Evolutionary conservation across 2,113 vertebrate species (phyloP).

Genomic region (Leptodactylus fuscus): DNA sequence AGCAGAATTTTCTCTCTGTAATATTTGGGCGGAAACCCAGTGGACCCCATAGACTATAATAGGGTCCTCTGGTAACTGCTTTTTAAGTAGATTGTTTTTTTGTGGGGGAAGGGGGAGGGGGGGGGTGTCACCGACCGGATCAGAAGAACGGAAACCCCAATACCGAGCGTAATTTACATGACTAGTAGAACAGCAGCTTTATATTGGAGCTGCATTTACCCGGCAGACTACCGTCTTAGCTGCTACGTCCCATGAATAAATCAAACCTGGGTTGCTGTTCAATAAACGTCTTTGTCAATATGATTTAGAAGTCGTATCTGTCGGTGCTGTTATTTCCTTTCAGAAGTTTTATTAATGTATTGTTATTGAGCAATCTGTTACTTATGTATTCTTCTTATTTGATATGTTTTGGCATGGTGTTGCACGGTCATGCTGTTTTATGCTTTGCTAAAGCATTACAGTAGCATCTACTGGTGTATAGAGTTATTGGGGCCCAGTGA

Average conservation of each 20-base stretch:
- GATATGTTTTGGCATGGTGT: not conserved
- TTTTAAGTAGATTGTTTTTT: no score
- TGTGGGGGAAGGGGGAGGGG: no score
- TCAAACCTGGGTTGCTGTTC: not conserved
- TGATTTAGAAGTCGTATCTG: not conserved
- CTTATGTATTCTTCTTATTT: not conserved
- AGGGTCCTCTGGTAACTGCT: no score
- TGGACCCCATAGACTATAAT: no score
- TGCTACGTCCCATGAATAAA: not conserved
- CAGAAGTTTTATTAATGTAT: not conserved
- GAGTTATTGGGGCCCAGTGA: no score
- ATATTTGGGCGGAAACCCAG: no score
- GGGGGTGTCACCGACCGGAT: no score
- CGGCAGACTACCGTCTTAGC: not conserved
- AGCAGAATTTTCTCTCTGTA: no score
- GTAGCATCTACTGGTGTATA: no score
- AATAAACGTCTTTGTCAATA: constrained; percentile 3
- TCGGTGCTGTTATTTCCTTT: not conserved
- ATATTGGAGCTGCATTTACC: not conserved
- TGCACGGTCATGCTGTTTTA: not conserved
- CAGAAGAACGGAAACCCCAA: no score
- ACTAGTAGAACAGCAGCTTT: not conserved
- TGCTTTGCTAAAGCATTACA: no score
- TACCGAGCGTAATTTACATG: not conserved
- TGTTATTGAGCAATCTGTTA: not conserved